phyloP scores from a whole-genome alignment of 2,888 invertebrate genomes.

The Latrodectus elegans region DNA sequence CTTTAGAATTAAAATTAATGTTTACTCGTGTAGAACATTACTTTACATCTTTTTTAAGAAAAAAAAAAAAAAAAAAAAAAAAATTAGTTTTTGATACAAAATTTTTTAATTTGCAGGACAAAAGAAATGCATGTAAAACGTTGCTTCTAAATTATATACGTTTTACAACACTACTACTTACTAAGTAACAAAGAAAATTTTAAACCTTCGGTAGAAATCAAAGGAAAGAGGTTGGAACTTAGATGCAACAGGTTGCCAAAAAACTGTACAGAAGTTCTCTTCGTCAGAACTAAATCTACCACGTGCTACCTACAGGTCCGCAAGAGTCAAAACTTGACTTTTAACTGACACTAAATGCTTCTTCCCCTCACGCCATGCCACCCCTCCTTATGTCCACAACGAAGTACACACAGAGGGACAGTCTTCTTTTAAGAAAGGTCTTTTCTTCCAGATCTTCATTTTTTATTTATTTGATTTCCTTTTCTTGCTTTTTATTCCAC shows the following conservation, averaged over 20 bases:
- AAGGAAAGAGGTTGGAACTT: neutral
- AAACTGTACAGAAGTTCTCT: neutral
- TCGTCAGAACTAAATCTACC: slow-evolving; percentile 32
- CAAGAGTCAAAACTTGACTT: slow-evolving; percentile 57
- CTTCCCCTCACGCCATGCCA: slow-evolving; percentile 14
- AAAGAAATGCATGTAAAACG: too few relatives aligned
- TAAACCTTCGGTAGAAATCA: neutral
- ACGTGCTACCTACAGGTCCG: slow-evolving; percentile 57
- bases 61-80: too few relatives aligned
- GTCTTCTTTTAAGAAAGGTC: slow-evolving; percentile 28
- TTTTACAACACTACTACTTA: too few relatives aligned
- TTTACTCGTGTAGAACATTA: too few relatives aligned
- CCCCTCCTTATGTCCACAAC: slow-evolving; percentile 60
- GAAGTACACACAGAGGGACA: slow-evolving; percentile 46
- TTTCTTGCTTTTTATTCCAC: slow-evolving; percentile 6
- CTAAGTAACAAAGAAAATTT: too few relatives aligned
- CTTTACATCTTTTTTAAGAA: too few relatives aligned
- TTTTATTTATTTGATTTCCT: neutral
- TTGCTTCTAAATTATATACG: too few relatives aligned
- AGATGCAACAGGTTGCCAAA: slow-evolving; percentile 36
- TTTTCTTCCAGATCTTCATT: slow-evolving; percentile 5
- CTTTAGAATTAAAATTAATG: too few relatives aligned
- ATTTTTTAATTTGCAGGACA: too few relatives aligned
- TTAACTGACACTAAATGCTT: slow-evolving; percentile 66
- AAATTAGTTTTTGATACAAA: too few relatives aligned